Base-by-base conservation (phyloP, 2,888 invertebrate species). In the Hermaeophaga mercurialis region DNA sequence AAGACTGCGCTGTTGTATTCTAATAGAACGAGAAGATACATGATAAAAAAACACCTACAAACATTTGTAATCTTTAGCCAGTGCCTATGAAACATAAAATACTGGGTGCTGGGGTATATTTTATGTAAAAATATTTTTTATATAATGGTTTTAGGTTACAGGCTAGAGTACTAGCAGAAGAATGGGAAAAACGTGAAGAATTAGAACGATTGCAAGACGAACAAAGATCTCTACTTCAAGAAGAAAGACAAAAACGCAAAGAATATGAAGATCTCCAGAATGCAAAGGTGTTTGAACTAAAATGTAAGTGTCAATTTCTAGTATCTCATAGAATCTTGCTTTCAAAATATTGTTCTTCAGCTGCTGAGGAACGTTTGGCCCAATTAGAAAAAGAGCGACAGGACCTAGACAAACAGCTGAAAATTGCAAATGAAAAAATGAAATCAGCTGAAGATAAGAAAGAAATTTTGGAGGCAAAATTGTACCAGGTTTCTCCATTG, bases 131-230 rank as follows among this genome's bases (percentile, higher is more conserved):
- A 5, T 22, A 22, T 5, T 22, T 22, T 48, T 6, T 22, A 12
- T n/a, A n/a, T n/a, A n/a, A n/a, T n/a, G 53, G 2, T 47, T 52
- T 11, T 12, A 63, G 63, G 15, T 73, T 87, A 54, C 88, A 88
- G 75, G 87, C 87, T 1, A 80, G 87, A 65, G 88, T 91, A 43
- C 77, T 91, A 63, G 84, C 88, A 45, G 91, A 92, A 78, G 92
- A 92, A 80, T 91, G 90, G 89, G 90, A 90, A 67, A 87, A 86
- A 70, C 78, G 91, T 62, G 91, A 91, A 72, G 89, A 91, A 73
- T 73, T 92, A 62, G 91, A 92, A 76, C 80, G 84, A 64, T 78
- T 91, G n/a, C 90, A 91, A 75, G 84, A 84, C 69, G 90, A 91
- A 75, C 91, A 91, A 70, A 83, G 84, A 63, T 78, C 82, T 70